Conservation (phyloP, 2,888 invertebrate genomes). For the Nezara viridula region DNA sequence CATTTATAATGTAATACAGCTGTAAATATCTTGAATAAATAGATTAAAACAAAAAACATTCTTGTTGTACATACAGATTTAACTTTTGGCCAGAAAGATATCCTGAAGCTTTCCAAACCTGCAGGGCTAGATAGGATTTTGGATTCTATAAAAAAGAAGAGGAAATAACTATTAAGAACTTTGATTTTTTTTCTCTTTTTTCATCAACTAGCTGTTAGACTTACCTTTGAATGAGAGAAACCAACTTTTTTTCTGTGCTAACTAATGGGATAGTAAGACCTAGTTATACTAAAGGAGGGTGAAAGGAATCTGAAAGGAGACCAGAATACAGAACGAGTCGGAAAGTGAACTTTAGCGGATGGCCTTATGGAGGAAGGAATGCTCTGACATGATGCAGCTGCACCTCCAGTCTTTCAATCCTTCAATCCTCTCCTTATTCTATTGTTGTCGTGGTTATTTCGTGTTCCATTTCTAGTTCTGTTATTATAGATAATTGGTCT, state of each 20-base stretch:
- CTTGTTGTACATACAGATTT: too few relatives aligned
- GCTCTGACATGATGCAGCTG: background rate
- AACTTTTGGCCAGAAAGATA: too few relatives aligned
- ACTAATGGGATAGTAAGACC: background rate
- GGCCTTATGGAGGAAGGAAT: background rate
- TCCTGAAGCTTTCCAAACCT: too few relatives aligned
- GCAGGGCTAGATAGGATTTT: too few relatives aligned
- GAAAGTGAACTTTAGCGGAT: conserved; percentile 15
- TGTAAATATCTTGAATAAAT: too few relatives aligned
- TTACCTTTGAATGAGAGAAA: background rate
- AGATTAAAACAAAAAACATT: too few relatives aligned
- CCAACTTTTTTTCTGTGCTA: background rate
- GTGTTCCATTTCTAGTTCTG: background rate
- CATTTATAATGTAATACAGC: too few relatives aligned
- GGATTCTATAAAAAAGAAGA: too few relatives aligned
- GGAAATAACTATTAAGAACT: too few relatives aligned
- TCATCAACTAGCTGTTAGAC: background rate
- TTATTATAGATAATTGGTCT: background rate
- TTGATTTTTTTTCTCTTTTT: background rate
- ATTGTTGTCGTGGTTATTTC: background rate
- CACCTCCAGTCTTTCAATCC: too few relatives aligned
- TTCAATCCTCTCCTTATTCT: background rate
- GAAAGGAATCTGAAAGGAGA: conserved; percentile 26
- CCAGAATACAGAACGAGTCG: background rate
- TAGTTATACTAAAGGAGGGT: background rate